phyloP scores from a whole-genome alignment of 2,113 vertebrate species.

The Rhinoptilus africanus region DNA sequence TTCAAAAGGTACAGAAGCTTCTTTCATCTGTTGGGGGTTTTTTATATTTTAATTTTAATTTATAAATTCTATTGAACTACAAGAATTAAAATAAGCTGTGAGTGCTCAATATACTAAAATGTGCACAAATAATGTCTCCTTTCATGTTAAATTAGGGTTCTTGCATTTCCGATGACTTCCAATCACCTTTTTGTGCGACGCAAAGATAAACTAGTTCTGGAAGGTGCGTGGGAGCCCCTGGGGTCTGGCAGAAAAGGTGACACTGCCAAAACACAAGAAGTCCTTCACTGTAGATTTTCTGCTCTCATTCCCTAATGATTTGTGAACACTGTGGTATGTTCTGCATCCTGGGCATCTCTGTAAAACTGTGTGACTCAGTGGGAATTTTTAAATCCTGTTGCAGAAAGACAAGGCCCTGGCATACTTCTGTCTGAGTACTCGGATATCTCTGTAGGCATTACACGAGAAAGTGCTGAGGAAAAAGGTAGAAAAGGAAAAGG shows the following conservation, averaged over 20 bases:
- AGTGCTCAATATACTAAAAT: not conserved
- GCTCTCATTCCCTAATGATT: not conserved
- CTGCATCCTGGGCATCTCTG: not conserved
- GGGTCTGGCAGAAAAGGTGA: not conserved
- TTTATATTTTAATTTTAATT: not conserved
- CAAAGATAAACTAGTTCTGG: not conserved
- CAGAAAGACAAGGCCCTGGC: not conserved
- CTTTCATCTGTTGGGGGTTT: not conserved
- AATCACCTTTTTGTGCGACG: not conserved
- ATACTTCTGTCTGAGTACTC: not conserved
- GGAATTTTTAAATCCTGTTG: not conserved
- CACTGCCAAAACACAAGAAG: not conserved
- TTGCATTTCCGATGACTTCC: not conserved
- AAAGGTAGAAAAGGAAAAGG: not conserved
- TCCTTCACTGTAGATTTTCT: not conserved
- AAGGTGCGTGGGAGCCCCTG: not conserved
- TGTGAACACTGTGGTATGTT: not conserved
- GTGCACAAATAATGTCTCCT: not conserved
- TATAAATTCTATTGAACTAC: not conserved
- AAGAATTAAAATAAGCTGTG: not conserved
- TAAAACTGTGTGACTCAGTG: not conserved
- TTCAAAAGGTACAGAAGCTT: not conserved
- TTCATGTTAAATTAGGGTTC: not conserved
- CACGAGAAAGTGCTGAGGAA: not conserved
- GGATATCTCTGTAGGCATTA: not conserved